These are phyloP conservation scores for Axinella damicornis DNA, from an alignment of 37 sponge, comb jelly and placozoan genomes.

Conservation along the genomic window DNA sequence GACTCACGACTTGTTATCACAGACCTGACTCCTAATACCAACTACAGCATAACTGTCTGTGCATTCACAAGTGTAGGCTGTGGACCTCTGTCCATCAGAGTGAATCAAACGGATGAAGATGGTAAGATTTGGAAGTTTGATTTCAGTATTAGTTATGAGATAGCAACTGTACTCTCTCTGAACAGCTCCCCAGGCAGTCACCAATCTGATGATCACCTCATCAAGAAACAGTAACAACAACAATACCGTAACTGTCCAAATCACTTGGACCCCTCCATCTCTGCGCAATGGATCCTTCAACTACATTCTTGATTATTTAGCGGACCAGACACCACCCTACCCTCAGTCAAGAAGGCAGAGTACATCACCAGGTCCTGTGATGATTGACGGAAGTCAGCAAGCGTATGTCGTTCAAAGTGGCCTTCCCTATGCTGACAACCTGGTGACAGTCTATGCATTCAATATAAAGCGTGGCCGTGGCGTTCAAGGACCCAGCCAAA, in stretches of 20 bases:
- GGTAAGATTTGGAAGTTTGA: constrained; percentile 16
- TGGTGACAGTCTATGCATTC: constrained; percentile 32
- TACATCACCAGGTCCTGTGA: neutral
- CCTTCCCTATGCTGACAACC: constrained; percentile 43
- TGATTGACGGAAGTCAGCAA: neutral
- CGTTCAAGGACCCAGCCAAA: neutral
- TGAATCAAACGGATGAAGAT: constrained; percentile 40
- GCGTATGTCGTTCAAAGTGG: constrained; percentile 6
- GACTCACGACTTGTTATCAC: neutral
- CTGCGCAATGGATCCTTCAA: constrained; percentile 32
- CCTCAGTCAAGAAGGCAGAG: neutral
- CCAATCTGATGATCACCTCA: neutral
- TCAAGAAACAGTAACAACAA: neutral
- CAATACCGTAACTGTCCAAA: neutral
- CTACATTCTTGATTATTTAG: constrained; percentile 4
- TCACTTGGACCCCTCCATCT: constrained; percentile 38
- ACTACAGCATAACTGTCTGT: constrained; percentile 19
- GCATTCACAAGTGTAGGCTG: constrained; percentile 35
- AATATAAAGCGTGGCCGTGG: constrained; percentile 10
- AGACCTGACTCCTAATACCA: constrained; percentile 29
- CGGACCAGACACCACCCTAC: neutral
- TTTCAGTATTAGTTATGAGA: neutral
- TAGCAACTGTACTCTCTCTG: neutral
- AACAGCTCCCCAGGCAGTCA: constrained; percentile 32
- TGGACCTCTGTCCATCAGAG: constrained; percentile 1